A percentile compares a stretch with the other conserved stretches of the same genome.
Conservation (phyloP, 1,140 invertebrate species). For the Goniozus legneri region DNA sequence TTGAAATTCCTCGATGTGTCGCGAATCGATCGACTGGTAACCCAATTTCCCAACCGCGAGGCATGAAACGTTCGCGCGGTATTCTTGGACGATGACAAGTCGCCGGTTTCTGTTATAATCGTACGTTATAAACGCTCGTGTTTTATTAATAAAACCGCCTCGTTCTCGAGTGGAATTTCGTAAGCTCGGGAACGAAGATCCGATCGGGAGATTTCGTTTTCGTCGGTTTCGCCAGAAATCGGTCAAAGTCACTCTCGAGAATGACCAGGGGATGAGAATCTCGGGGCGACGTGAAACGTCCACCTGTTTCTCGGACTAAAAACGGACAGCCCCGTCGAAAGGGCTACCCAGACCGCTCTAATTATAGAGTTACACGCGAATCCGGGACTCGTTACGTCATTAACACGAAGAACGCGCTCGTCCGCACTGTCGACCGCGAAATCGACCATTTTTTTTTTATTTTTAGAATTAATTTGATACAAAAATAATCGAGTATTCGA, state of each 20-base stretch:
- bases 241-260: slow-evolving; percentile 55
- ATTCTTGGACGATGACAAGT: neutral
- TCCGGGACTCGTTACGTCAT: slow-evolving; percentile 30
- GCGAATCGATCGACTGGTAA: too few species aligned
- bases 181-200: neutral
- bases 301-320: slow-evolving; percentile 52
- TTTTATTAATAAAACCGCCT: neutral
- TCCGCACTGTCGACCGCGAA: slow-evolving; percentile 1
- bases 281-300: slow-evolving; percentile 24
- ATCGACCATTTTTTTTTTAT: neutral
- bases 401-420: slow-evolving; percentile 19
- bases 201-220: neutral
- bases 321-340: slow-evolving; percentile 44
- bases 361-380: slow-evolving; percentile 49
- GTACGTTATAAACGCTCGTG: neutral
- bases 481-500: neutral
- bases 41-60: too few species aligned
- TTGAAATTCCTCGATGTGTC: too few species aligned
- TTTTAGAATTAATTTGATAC: neutral
- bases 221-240: slow-evolving; percentile 27
- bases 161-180: neutral
- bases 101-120: neutral
- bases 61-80: too few species aligned
- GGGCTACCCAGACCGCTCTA: slow-evolving; percentile 47
- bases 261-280: slow-evolving; percentile 27